phyloP scores from a whole-genome alignment of 2,888 invertebrate species.

The Andrena chrysosceles region DNA sequence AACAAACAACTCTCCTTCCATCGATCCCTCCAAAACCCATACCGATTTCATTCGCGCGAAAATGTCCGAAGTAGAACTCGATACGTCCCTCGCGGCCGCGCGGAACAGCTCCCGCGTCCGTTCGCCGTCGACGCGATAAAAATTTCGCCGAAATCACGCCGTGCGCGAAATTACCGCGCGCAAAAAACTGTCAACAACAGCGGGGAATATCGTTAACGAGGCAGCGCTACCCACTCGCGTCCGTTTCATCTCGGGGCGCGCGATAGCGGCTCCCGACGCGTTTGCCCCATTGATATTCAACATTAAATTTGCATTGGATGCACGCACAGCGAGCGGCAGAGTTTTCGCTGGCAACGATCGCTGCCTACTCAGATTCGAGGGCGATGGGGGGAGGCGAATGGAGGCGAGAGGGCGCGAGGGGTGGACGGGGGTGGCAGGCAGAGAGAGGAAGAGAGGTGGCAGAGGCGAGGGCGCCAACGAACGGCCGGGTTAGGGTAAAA shows the following conservation, averaged over 20 bases:
- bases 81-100: background rate
- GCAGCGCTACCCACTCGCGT: slow-evolving; percentile 14
- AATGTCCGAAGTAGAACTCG: slow-evolving; percentile 30
- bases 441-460: slow-evolving; percentile 1
- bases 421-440: background rate
- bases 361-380: slow-evolving; percentile 78
- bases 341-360: slow-evolving; percentile 71
- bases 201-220: slow-evolving; percentile 63
- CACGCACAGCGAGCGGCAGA: slow-evolving; percentile 71
- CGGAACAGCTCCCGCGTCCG: slow-evolving; percentile 19
- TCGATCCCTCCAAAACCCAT: no score
- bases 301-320: slow-evolving; percentile 79
- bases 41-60: slow-evolving; percentile 8
- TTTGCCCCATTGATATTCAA: slow-evolving; percentile 74
- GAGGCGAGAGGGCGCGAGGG: slow-evolving; percentile 18
- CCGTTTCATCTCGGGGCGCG: slow-evolving; percentile 46
- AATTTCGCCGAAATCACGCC: slow-evolving; percentile 39
- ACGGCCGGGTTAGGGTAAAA: slow-evolving; percentile 81
- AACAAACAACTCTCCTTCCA: background rate
- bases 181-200: slow-evolving; percentile 59
- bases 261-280: slow-evolving; percentile 18
- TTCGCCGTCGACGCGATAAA: slow-evolving; percentile 37
- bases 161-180: slow-evolving; percentile 5
- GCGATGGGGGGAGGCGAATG: slow-evolving; percentile 23
- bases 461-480: slow-evolving; percentile 35